Conservation (phyloP, 2,113 vertebrate genomes). For the Boulengeromyrus knoepffleri region DNA sequence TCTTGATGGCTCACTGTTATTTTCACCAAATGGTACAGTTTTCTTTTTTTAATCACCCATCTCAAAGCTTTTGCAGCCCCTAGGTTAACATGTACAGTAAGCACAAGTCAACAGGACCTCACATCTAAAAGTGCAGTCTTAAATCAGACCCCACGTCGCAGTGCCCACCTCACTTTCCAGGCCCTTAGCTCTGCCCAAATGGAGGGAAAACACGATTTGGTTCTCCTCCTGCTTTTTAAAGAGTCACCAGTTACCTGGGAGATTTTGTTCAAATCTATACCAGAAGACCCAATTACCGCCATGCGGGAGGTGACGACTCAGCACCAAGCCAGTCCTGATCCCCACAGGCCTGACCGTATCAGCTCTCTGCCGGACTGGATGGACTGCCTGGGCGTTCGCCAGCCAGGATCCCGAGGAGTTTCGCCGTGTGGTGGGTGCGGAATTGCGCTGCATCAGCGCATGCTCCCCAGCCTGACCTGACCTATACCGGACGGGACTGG, state of each 20-base stretch:
- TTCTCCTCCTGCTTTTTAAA: background rate
- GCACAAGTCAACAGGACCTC: background rate
- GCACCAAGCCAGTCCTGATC: too few species aligned
- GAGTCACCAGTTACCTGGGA: background rate
- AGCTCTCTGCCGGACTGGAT: too few species aligned
- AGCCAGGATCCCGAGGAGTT: too few species aligned
- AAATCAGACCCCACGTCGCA: background rate
- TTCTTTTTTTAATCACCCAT: background rate
- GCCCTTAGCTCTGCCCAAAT: background rate
- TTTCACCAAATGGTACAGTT: background rate
- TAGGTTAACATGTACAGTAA: background rate
- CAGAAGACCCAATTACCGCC: background rate
- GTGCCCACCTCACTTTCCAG: background rate
- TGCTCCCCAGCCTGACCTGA: too few species aligned
- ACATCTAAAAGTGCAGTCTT: background rate
- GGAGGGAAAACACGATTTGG: background rate
- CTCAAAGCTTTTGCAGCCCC: background rate
- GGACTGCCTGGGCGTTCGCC: too few species aligned
- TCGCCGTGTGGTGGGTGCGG: too few species aligned
- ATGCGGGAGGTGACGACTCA: too few species aligned
- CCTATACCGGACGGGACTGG: background rate
- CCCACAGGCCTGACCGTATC: too few species aligned
- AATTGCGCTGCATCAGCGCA: too few species aligned
- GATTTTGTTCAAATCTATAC: background rate
- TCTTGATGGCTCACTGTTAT: background rate